Evolutionary conservation across 2,113 vertebrate species (phyloP), one percentile per base, ranked within the genome.

Genomic region (Euleptes europaea): DNA sequence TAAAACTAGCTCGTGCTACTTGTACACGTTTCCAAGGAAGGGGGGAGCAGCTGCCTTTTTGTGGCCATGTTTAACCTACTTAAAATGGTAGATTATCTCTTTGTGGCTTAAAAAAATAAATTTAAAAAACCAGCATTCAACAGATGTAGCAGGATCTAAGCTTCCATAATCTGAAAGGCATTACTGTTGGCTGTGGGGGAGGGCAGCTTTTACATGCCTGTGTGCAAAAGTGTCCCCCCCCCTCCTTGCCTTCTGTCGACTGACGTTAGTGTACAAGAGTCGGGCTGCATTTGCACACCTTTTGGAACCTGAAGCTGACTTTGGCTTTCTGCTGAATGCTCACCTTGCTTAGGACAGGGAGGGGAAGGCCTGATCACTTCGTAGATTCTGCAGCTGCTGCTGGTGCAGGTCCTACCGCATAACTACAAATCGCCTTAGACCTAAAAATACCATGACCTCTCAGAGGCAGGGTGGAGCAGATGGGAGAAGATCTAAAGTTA

Each of bases 381-480:
- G 65, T 79, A 65, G 79, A 76, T 80, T 88, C 87, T 47, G 73
- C 54, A 54, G 54, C 49, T 88, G 60, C 23, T 88, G 89, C 79
- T 86, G 19, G 79, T 83, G 82, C 84, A 66, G 67, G 51, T 86
- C 60, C 83, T 84, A 38, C 97, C 96, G 96, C 94, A 93, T 82
- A 93, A 94, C 93, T 81, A 93, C 88, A 96, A 96, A 97, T 97
- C 94, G 82, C 94, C 95, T 95, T 95, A 95, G 89, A 86, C 92
- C 94, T 97, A 95, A 97, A 97, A 97, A 96, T 96, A 95, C 94
- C 71, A 38, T 15, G 84, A 33, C 76, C 92, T 89, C 44, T 84
- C 75, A 19, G 80, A 75, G 82, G 69, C 72, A 1, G 87, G 89
- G 54, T 85, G 92, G 82, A 89, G 84, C 85, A 75, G 31, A 91